Percentiles rank a stretch among this genome's conserved stretches.
These are phyloP conservation scores for Euwallacea fornicatus DNA, from an alignment of 1,140 invertebrate genomes.

Conservation along the genomic window DNA sequence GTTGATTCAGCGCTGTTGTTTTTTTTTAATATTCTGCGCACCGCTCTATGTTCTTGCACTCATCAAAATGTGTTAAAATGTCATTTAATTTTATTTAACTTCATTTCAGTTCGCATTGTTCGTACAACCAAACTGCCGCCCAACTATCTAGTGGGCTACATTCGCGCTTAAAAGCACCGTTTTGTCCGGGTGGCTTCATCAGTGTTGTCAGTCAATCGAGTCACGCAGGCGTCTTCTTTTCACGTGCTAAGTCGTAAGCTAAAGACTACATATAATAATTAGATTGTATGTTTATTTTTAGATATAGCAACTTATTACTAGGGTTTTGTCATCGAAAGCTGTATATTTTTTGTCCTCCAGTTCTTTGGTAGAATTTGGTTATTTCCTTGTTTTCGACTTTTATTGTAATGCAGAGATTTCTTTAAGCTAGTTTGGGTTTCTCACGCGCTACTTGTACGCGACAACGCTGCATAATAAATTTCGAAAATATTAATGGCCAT, in stretches of 20 bases:
- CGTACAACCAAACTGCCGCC: slow-evolving; percentile 44
- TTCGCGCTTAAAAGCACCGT: slow-evolving; percentile 32
- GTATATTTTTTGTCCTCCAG: slow-evolving; percentile 1
- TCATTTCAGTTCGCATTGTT: slow-evolving; percentile 44
- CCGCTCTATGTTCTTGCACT: too few species aligned
- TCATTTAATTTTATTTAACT: neutral
- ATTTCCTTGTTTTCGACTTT: too few species aligned
- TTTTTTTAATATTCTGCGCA: too few species aligned
- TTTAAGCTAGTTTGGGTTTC: too few species aligned
- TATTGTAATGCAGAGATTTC: too few species aligned
- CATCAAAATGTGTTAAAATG: too few species aligned
- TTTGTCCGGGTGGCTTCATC: slow-evolving; percentile 34
- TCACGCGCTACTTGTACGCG: too few species aligned
- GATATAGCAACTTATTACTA: neutral
- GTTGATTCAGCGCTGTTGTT: too few species aligned
- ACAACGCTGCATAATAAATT: too few species aligned
- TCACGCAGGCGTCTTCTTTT: slow-evolving; percentile 36
- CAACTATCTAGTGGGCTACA: slow-evolving; percentile 49
- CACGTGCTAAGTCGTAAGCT: slow-evolving; percentile 35
- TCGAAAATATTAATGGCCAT: too few species aligned
- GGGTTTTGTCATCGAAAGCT: slow-evolving; percentile 12
- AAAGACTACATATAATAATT: slow-evolving; percentile 38
- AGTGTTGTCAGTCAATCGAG: slow-evolving; percentile 39
- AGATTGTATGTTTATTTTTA: slow-evolving; percentile 18
- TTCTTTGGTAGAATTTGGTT: too few species aligned